Conservation (phyloP, 2,113 vertebrate genomes). For the Heterocephalus glaber region DNA sequence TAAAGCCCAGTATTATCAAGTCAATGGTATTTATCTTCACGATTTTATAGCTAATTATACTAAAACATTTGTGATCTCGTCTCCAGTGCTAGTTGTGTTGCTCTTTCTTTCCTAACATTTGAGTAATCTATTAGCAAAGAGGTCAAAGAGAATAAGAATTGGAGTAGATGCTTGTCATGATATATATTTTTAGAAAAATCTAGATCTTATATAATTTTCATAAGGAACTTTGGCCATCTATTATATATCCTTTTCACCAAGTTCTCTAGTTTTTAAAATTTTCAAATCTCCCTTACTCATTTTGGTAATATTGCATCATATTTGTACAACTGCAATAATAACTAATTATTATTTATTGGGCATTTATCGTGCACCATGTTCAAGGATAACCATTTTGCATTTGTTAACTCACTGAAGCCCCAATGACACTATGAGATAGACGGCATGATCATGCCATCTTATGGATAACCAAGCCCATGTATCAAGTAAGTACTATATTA, state of each 20-base stretch:
- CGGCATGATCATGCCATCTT: neutral
- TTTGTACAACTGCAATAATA: neutral
- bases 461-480: neutral
- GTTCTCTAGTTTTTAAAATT: neutral
- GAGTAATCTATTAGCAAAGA: neutral
- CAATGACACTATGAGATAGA: neutral
- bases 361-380: neutral
- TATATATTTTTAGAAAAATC: neutral
- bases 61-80: neutral
- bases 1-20: neutral
- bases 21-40: neutral
- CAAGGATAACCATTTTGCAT: neutral
- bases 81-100: neutral
- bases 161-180: neutral
- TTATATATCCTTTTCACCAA: neutral
- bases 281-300: neutral
- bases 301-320: neutral
- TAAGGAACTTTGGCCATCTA: neutral
- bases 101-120: neutral
- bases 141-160: neutral
- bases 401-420: neutral
- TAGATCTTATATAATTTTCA: neutral
- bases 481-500: neutral
- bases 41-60: slow-evolving; percentile 10
- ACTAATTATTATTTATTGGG: neutral